These are phyloP conservation scores for Oryzias javanicus DNA, from an alignment of 2,113 vertebrate species.

Conservation along the genomic window DNA sequence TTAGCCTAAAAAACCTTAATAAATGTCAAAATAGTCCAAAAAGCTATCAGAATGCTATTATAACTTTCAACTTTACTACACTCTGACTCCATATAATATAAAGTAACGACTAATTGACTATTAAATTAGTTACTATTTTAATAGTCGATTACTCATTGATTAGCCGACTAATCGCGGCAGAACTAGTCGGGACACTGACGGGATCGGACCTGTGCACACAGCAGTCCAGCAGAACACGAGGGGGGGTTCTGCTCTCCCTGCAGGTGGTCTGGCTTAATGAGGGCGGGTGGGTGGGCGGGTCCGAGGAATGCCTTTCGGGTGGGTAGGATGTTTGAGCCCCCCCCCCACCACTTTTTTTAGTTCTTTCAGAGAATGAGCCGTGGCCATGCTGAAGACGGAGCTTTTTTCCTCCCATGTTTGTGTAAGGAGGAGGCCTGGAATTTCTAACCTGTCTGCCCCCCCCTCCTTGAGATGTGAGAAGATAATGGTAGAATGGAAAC, in stretches of 20 bases:
- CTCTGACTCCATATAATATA: too few relatives aligned
- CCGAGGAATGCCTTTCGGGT: constrained; percentile 61
- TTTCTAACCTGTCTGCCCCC: constrained; percentile 51
- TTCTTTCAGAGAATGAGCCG: constrained; percentile 33
- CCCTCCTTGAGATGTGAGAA: constrained; percentile 39
- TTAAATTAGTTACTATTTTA: too few relatives aligned
- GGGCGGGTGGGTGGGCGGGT: constrained; percentile 51
- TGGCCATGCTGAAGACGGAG: constrained; percentile 42
- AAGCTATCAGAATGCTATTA: too few relatives aligned
- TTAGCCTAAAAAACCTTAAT: too few relatives aligned
- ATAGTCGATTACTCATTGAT: too few relatives aligned
- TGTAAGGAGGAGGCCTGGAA: constrained; percentile 70
- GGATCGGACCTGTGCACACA: constrained; percentile 44
- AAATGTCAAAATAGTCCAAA: too few relatives aligned
- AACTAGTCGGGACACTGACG: constrained; percentile 2
- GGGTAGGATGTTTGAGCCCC: constrained; percentile 51
- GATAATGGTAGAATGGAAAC: constrained; percentile 58
- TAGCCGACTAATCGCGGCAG: too few relatives aligned
- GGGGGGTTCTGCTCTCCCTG: constrained; percentile 66
- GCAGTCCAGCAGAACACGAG: constrained; percentile 55
- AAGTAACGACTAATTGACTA: too few relatives aligned
- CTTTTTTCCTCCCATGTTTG: constrained; percentile 61
- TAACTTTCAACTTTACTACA: too few relatives aligned
- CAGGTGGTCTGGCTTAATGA: constrained; percentile 74
- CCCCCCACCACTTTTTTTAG: neutral